Conservation (phyloP, 2,797 vertebrate genomes). For the Liparis tanakae region DNA sequence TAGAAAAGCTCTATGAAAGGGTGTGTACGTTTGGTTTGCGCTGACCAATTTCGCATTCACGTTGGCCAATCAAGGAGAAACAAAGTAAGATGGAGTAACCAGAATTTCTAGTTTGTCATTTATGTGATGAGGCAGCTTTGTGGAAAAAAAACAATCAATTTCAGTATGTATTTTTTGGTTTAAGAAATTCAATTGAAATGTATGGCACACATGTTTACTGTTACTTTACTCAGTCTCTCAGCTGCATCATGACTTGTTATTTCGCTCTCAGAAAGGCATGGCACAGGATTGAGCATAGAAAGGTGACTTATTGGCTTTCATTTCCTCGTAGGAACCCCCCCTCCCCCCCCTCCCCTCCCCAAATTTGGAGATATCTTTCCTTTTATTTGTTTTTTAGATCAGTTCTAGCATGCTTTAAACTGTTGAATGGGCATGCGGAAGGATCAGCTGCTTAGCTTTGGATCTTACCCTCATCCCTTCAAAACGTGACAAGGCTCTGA, state of each 20-base stretch:
- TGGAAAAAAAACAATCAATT: slow-evolving; percentile 58
- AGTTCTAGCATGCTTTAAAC: slow-evolving; percentile 99
- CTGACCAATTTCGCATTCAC: slow-evolving; percentile 70
- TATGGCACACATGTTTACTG: slow-evolving; percentile 50
- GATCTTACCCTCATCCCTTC: slow-evolving; percentile 99
- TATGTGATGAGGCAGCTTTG: slow-evolving; percentile 95
- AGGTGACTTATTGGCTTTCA: slow-evolving; percentile 77
- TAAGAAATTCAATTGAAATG: slow-evolving; percentile 74
- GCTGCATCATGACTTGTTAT: slow-evolving; percentile 93
- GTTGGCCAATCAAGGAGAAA: slow-evolving; percentile 72
- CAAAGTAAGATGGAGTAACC: slow-evolving; percentile 65
- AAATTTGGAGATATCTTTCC: slow-evolving; percentile 67
- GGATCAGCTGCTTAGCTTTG: slow-evolving; percentile 88
- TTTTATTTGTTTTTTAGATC: slow-evolving; percentile 85
- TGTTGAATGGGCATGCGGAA: slow-evolving; percentile 98
- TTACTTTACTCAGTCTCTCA: slow-evolving; percentile 79
- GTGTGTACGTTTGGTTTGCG: slow-evolving; percentile 76
- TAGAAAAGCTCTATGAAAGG: slow-evolving; percentile 87
- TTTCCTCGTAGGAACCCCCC: slow-evolving; percentile 72
- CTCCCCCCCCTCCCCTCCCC: slow-evolving; percentile 74
- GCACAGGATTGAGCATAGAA: slow-evolving; percentile 82
- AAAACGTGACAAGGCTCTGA: slow-evolving; percentile 99
- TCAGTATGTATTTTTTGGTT: slow-evolving; percentile 33
- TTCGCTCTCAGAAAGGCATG: slow-evolving; percentile 82
- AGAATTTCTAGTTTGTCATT: slow-evolving; percentile 64